Percentiles rank a stretch among this genome's conserved stretches.
Conservation (phyloP, 1,140 invertebrate species). For the Gryllus bimaculatus region DNA sequence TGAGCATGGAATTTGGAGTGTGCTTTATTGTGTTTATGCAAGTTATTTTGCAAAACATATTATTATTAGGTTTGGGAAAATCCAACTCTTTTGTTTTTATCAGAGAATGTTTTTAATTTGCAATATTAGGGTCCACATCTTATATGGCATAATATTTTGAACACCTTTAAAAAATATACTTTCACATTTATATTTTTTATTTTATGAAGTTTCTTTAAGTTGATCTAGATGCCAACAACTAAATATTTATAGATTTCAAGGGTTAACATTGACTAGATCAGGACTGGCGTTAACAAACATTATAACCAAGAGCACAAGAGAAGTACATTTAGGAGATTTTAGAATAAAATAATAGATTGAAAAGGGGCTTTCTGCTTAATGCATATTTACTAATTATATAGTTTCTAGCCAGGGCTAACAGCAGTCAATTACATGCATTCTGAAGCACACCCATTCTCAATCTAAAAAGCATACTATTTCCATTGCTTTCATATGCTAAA, state of each 20-base stretch:
- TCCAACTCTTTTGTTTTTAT: not conserved
- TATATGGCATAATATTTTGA: not conserved
- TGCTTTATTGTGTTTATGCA: not conserved
- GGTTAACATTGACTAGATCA: not conserved
- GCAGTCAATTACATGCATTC: no score
- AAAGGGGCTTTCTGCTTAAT: no score
- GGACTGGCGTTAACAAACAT: not conserved
- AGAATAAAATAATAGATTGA: no score
- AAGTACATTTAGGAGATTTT: no score
- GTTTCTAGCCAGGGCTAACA: no score
- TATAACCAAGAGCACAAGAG: no score
- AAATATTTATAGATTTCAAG: not conserved
- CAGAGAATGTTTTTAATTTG: not conserved
- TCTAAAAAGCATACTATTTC: no score
- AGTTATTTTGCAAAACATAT: not conserved
- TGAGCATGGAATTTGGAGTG: not conserved
- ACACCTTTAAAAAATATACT: slow-evolving; percentile 1
- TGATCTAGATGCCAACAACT: not conserved
- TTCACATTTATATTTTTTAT: not conserved
- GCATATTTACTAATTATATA: no score
- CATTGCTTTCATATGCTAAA: no score
- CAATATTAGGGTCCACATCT: not conserved
- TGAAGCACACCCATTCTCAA: no score
- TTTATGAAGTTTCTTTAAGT: not conserved
- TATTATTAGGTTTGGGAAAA: not conserved